Base-by-base conservation (phyloP, 1,140 invertebrate genomes). In the Drosophila nasuta region DNA sequence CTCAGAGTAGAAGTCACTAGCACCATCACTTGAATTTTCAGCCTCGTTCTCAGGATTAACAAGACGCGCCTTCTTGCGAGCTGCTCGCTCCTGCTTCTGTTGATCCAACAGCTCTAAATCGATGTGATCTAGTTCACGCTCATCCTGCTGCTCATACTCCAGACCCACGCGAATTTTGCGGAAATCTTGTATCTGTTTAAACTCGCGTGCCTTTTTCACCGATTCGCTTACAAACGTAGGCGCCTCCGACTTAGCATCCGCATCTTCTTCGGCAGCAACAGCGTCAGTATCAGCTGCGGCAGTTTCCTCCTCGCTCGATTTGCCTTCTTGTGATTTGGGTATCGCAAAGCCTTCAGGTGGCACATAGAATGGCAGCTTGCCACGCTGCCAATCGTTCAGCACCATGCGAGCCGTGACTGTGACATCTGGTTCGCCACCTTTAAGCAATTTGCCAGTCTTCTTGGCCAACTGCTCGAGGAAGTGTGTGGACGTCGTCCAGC, bases 301-400 rank as follows among this genome's bases (percentile, higher is more conserved):
- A 43, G 8, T 11, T 59, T 73, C 75, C 62, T 82, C 67, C n/a
- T 38, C 65, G 52, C 62, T 60, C 59, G 64, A 7, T 65, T 82
- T 79, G 60, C 64, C 66, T 38, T 73, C 56, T 35, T 87, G 77
- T 0, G 94, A 77, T 92, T 91, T 79, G 10, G 96, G 95, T 54
- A 94, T 91, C 92, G 96, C 96, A 93, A 95, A 97, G 10, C 95
- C 96, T 63, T 96, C 95, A 8, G 98, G 98, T 57, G 95, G 94
- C 1, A 98, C 96, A 94, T 98, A 99, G 93, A 97, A 99, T 0
- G 98, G 98, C 45, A 99, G 93, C 93, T 98, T 98, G 10, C 99
- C 99, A 86, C 99, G 95, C 93, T 99, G 99, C 96, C 97, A 99
- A 93, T 99, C 99, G 94, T 99, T 99, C 0, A 99, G 93, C 2